These are phyloP conservation scores for Melipona quadrifasciata DNA, from an alignment of 1,140 invertebrate species.

Conservation along the genomic window DNA sequence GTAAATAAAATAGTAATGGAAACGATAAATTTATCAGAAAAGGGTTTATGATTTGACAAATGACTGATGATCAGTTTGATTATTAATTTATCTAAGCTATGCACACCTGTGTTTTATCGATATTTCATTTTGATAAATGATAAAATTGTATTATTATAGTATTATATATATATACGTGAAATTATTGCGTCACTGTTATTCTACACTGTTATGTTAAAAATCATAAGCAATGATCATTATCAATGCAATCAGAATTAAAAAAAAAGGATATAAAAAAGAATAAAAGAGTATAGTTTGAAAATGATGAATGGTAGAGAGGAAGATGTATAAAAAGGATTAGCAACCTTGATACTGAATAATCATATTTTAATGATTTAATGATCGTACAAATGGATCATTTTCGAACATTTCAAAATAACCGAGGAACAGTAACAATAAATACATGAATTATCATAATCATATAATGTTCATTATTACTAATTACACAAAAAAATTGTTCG, in stretches of 20 bases:
- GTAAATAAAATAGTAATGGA: not conserved
- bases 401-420: conserved; percentile 79
- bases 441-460: conserved; percentile 75
- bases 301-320: too few relatives aligned
- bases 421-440: conserved; percentile 81
- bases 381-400: conserved; percentile 82
- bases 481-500: conserved; percentile 57
- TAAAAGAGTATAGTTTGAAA: not conserved
- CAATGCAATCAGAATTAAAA: too few relatives aligned
- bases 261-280: too few relatives aligned
- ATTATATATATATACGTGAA: too few relatives aligned
- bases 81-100: not conserved
- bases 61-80: too few relatives aligned
- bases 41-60: too few relatives aligned
- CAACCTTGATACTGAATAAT: conserved; percentile 79
- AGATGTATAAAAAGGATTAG: not conserved
- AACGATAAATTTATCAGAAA: not conserved
- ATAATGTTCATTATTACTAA: conserved; percentile 66
- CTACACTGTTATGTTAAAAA: too few relatives aligned
- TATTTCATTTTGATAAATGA: not conserved
- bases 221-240: too few relatives aligned
- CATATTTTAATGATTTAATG: conserved; percentile 83
- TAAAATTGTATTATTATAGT: not conserved
- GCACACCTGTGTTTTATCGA: conserved; percentile 41
- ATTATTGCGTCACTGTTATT: not conserved